A percentile compares a stretch with the other conserved stretches of the same genome.
phyloP scores from a whole-genome alignment of 92 coral and sea anemone genomes.

The Siderastrea siderea region DNA sequence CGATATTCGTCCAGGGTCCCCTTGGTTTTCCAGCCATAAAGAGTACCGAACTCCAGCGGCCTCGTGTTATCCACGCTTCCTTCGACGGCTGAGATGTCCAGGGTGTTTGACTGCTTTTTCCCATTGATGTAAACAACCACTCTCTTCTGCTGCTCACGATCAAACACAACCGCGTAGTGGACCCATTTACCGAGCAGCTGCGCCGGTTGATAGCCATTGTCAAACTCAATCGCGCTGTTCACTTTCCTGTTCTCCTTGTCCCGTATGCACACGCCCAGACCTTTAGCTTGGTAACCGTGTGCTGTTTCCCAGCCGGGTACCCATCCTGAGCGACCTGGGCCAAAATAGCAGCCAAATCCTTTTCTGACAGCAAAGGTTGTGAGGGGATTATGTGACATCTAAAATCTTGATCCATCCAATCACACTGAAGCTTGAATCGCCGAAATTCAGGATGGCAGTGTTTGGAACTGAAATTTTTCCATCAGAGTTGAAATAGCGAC shows the following conservation, averaged over 20 bases:
- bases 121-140: slow-evolving; percentile 67
- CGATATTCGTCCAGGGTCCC: slow-evolving; percentile 84
- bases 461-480: slow-evolving; percentile 54
- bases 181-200: slow-evolving; percentile 60
- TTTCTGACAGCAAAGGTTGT: slow-evolving; percentile 77
- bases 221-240: slow-evolving; percentile 36
- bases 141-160: slow-evolving; percentile 9
- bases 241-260: slow-evolving; percentile 58
- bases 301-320: slow-evolving; percentile 75
- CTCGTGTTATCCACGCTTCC: slow-evolving; percentile 71
- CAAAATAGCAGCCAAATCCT: slow-evolving; percentile 75
- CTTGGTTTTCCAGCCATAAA: slow-evolving; percentile 80
- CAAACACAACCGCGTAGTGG: slow-evolving; percentile 21
- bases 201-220: slow-evolving; percentile 52
- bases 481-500: slow-evolving; percentile 30
- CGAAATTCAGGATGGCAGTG: slow-evolving; percentile 55
- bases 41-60: slow-evolving; percentile 64
- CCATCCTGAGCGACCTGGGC: slow-evolving; percentile 51
- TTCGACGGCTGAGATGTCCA: slow-evolving; percentile 24
- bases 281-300: slow-evolving; percentile 69
- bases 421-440: slow-evolving; percentile 63
- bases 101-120: slow-evolving; percentile 43
- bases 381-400: slow-evolving; percentile 66
- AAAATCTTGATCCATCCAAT: slow-evolving; percentile 71
- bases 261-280: slow-evolving; percentile 69